Percentiles rank a stretch among this genome's conserved stretches.
phyloP scores from a whole-genome alignment of 1,140 invertebrate species.

The Drosophila subobscura region DNA sequence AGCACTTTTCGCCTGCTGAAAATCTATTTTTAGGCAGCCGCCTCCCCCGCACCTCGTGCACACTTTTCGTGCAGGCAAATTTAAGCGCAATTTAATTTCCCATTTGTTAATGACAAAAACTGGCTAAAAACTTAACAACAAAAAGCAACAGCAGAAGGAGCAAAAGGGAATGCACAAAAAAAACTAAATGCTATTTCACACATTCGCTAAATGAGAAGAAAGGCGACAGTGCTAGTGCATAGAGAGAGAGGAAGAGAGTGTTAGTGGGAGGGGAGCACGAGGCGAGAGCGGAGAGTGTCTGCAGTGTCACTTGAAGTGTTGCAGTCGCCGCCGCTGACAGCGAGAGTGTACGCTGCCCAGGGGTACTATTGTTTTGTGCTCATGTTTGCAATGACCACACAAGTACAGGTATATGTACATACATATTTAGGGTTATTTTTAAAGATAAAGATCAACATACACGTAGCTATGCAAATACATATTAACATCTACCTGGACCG shows the following conservation, averaged over 20 bases:
- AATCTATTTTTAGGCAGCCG: neutral
- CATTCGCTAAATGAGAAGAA: constrained; percentile 46
- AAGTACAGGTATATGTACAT: too few species aligned
- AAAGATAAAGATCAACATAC: too few species aligned
- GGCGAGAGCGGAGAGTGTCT: constrained; percentile 16
- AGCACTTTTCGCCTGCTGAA: neutral
- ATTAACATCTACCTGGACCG: too few species aligned
- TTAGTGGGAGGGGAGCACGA: neutral
- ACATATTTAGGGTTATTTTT: too few species aligned
- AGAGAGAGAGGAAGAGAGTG: neutral
- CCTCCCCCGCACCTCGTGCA: neutral
- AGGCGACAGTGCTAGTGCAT: constrained; percentile 31
- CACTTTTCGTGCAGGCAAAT: constrained; percentile 41
- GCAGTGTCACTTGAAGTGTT: constrained; percentile 72
- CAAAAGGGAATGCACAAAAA: constrained; percentile 11
- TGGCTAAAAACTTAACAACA: constrained; percentile 40
- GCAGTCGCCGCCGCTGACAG: constrained; percentile 73
- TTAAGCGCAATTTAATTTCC: constrained; percentile 77
- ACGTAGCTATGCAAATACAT: too few species aligned
- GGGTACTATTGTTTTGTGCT: too few species aligned
- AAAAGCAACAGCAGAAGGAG: constrained; percentile 8
- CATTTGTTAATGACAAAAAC: constrained; percentile 73
- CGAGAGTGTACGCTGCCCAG: constrained; percentile 39
- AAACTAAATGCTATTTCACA: constrained; percentile 40
- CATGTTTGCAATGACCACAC: too few species aligned